Evolutionary conservation across 1,140 invertebrate species (phyloP).

Genomic region (Eciton burchellii): DNA sequence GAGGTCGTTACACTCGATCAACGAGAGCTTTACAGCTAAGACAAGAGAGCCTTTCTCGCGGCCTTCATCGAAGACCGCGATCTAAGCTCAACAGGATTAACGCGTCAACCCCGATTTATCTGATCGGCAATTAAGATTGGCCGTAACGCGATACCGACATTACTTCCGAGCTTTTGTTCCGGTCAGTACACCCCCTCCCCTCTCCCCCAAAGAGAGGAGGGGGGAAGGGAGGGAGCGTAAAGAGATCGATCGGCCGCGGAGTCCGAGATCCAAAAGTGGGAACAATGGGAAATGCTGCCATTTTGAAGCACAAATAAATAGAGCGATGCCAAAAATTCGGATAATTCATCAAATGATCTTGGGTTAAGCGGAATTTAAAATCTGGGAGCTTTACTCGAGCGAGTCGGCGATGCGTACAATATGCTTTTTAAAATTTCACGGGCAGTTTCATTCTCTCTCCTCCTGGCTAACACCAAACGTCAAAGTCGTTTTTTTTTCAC

Average conservation of each 20-base stretch:
- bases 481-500: too few species aligned
- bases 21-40: background rate
- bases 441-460: too few species aligned
- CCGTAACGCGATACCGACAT: constrained; percentile 14
- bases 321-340: background rate
- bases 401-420: background rate
- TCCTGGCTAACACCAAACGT: too few species aligned
- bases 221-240: too few species aligned
- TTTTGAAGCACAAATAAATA: background rate
- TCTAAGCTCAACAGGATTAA: constrained; percentile 43
- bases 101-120: constrained; percentile 48
- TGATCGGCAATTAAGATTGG: constrained; percentile 43
- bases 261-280: background rate
- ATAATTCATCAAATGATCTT: background rate
- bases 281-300: too few species aligned
- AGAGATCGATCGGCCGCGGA: background rate
- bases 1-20: constrained; percentile 14
- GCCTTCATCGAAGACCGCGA: constrained; percentile 25
- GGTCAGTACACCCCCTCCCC: background rate
- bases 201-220: too few species aligned
- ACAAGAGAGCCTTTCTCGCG: constrained; percentile 28
- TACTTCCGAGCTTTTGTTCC: constrained; percentile 31
- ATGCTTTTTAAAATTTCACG: background rate
- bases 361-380: background rate
- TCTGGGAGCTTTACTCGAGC: background rate